These are phyloP conservation scores for Timema podura DNA, from an alignment of 2,888 invertebrate species.

Conservation along the genomic window DNA sequence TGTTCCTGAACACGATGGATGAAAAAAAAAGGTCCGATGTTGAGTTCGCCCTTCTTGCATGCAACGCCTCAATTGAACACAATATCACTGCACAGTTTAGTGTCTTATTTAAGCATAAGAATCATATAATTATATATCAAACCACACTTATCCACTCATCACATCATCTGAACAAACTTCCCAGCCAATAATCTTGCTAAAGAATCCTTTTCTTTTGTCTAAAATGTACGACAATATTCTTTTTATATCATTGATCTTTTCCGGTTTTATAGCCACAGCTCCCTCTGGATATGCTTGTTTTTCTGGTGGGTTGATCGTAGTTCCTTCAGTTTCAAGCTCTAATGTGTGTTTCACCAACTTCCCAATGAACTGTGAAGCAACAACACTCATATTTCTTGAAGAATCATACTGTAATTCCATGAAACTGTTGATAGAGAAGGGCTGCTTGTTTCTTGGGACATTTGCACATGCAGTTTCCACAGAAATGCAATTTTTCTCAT, in stretches of 20 bases:
- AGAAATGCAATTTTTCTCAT: not conserved
- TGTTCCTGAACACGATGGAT: no score
- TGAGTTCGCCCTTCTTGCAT: no score
- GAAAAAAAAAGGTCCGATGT: no score
- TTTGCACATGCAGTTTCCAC: conserved; percentile 1
- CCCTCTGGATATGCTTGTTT: not conserved
- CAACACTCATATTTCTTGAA: not conserved
- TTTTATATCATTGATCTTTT: not conserved
- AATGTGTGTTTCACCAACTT: not conserved
- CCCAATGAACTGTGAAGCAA: not conserved
- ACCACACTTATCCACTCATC: not conserved
- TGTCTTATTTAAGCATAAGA: not conserved
- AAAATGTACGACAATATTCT: not conserved
- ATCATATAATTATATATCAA: not conserved
- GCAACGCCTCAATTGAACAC: no score
- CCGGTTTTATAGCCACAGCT: not conserved
- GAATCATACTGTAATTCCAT: not conserved
- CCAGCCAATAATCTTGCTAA: not conserved
- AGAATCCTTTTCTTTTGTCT: not conserved
- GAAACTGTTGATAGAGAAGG: not conserved
- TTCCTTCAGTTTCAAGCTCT: not conserved
- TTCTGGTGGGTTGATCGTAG: not conserved
- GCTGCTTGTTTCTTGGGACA: not conserved
- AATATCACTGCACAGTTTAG: conserved; percentile 1
- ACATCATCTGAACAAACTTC: not conserved